Percentiles rank a stretch among this genome's conserved stretches.
Evolutionary conservation across 2,888 invertebrate genomes (phyloP).

Genomic region (Dexiosoma caninum): DNA sequence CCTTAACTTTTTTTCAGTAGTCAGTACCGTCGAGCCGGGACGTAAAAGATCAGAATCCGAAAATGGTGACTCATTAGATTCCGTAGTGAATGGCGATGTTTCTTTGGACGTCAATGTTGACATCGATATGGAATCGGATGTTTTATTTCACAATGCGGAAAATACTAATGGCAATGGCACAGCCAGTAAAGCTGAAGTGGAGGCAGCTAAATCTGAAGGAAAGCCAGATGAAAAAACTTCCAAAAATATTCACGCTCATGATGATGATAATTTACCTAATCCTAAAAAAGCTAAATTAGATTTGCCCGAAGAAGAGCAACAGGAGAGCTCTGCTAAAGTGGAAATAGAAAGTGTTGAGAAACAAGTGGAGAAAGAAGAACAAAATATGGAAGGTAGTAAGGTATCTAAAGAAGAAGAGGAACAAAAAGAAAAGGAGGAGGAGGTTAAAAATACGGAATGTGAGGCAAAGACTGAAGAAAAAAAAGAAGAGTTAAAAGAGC

Average conservation of each 20-base stretch:
- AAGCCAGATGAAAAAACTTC: constrained; percentile 51
- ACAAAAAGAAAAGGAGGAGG: constrained; percentile 56
- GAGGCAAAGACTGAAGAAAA: constrained; percentile 31
- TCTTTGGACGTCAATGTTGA: constrained; percentile 80
- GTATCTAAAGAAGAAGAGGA: constrained; percentile 61
- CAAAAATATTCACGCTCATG: constrained; percentile 65
- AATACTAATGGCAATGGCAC: constrained; percentile 72
- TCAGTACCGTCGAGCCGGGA: constrained; percentile 86
- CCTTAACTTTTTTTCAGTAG: constrained; percentile 79
- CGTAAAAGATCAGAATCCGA: constrained; percentile 82
- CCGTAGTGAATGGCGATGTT: constrained; percentile 78
- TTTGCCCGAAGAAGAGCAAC: constrained; percentile 64
- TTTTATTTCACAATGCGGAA: constrained; percentile 72
- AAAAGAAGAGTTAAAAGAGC: constrained; percentile 5
- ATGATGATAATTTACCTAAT: constrained; percentile 77
- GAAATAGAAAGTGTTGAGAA: constrained; percentile 1
- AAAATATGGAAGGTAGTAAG: background rate
- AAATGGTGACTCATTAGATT: constrained; percentile 82
- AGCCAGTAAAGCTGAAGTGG: constrained; percentile 56
- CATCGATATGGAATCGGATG: constrained; percentile 80
- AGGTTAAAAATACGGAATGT: constrained; percentile 34
- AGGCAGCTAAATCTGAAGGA: constrained; percentile 46
- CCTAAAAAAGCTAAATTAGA: constrained; percentile 78
- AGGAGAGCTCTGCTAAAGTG: constrained; percentile 1
- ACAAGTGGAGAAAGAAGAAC: background rate